Percentiles rank a stretch among this genome's conserved stretches.
phyloP scores from a whole-genome alignment of 2,113 vertebrate genomes.

The Mus pahari region DNA sequence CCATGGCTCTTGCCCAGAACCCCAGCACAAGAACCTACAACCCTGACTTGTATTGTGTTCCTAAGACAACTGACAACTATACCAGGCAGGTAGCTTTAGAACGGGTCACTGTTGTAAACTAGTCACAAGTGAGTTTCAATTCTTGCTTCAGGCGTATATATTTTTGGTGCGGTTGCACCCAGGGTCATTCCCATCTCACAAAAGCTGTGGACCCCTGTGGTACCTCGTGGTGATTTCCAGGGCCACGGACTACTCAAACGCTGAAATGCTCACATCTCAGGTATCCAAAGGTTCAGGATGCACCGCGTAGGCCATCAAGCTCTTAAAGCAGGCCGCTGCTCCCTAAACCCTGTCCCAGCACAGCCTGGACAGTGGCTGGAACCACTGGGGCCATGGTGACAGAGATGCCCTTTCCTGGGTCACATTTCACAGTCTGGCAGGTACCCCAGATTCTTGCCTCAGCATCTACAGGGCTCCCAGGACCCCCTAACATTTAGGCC shows the following conservation, averaged over 20 bases:
- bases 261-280: background rate
- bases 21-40: background rate
- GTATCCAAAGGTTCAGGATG: background rate
- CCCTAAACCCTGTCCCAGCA: background rate
- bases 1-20: too few species aligned
- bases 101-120: background rate
- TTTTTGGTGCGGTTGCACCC: background rate
- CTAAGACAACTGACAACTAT: background rate
- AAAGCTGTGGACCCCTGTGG: background rate
- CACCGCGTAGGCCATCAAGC: background rate
- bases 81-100: conserved; percentile 25
- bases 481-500: background rate
- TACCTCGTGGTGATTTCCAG: background rate
- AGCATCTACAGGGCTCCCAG: too few species aligned
- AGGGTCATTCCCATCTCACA: background rate
- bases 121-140: background rate
- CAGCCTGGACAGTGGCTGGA: background rate
- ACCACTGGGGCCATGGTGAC: background rate
- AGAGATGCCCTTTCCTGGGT: background rate
- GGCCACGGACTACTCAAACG: background rate
- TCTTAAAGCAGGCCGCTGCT: background rate
- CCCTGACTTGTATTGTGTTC: background rate
- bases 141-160: background rate
- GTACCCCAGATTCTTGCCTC: background rate
- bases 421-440: background rate